These are phyloP conservation scores for Eledona agricola DNA, from an alignment of 2,888 invertebrate species.

Conservation along the genomic window DNA sequence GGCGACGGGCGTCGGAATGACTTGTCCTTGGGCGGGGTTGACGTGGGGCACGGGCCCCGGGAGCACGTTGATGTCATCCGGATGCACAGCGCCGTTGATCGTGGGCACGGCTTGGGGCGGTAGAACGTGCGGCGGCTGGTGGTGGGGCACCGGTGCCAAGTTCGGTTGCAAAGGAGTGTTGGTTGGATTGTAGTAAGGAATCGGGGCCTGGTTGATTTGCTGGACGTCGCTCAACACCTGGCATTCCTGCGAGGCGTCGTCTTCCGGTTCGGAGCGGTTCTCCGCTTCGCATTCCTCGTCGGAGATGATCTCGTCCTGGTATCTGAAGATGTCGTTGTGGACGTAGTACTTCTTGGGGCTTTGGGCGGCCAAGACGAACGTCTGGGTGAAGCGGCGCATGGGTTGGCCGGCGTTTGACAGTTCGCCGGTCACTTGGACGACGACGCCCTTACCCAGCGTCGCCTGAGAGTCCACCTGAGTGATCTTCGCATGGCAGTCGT, in stretches of 20 bases:
- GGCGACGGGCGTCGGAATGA: constrained; percentile 42
- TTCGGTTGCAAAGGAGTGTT: constrained; percentile 51
- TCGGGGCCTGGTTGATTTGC: constrained; percentile 56
- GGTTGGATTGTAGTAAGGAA: constrained; percentile 54
- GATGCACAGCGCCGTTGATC: constrained; percentile 61
- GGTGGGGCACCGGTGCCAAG: constrained; percentile 56
- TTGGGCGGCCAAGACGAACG: constrained; percentile 95
- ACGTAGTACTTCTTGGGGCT: constrained; percentile 98
- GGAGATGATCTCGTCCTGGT: constrained; percentile 79
- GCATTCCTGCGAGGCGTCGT: constrained; percentile 63
- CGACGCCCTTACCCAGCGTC: constrained; percentile 92
- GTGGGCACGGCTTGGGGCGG: constrained; percentile 54
- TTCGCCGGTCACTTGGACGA: constrained; percentile 97
- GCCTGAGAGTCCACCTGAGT: constrained; percentile 96
- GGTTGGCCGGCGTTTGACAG: constrained; percentile 95
- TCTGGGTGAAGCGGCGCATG: constrained; percentile 98
- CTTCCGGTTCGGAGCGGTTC: constrained; percentile 73
- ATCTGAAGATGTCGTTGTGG: constrained; percentile 98
- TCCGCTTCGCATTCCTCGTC: constrained; percentile 70
- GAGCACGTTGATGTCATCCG: constrained; percentile 58
- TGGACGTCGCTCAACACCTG: constrained; percentile 48
- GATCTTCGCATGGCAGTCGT: constrained; percentile 97
- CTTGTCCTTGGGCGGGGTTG: constrained; percentile 47
- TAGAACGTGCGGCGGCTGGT: constrained; percentile 54
- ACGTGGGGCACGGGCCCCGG: constrained; percentile 49